These are phyloP conservation scores for Onchidella celtica DNA, from an alignment of 2,888 invertebrate species.

Conservation along the genomic window DNA sequence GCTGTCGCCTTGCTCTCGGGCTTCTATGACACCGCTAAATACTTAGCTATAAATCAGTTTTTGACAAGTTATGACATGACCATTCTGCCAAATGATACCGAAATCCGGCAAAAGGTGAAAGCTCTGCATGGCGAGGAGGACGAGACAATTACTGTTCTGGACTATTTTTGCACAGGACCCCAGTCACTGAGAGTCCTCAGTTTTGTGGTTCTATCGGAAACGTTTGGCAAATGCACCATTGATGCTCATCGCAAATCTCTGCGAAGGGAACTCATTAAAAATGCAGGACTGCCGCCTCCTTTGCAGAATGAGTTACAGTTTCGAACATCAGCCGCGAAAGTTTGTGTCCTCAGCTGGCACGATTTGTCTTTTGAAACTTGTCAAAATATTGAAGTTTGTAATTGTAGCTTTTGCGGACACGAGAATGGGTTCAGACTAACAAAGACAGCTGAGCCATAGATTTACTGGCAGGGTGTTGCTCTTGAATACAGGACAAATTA, in stretches of 20 bases:
- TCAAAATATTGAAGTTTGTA: neutral
- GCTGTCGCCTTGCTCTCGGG: slow-evolving; percentile 29
- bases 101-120: slow-evolving; percentile 6
- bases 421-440: neutral
- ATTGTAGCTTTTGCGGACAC: neutral
- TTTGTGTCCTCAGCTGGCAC: slow-evolving; percentile 17
- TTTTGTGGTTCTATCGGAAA: neutral
- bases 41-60: slow-evolving; percentile 19
- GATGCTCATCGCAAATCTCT: neutral
- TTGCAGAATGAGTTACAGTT: slow-evolving; percentile 1
- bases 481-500: too few species aligned
- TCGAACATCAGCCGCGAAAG: too few species aligned
- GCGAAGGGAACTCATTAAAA: neutral
- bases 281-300: neutral
- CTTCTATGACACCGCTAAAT: slow-evolving; percentile 12
- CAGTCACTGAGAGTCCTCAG: slow-evolving; percentile 1
- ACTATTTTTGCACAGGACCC: neutral
- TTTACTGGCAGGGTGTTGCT: too few species aligned
- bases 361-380: neutral
- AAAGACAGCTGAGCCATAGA: too few species aligned
- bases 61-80: slow-evolving; percentile 17
- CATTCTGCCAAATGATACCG: slow-evolving; percentile 13
- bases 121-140: neutral
- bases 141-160: neutral
- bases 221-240: neutral